Base-by-base conservation (phyloP, 2,113 vertebrate genomes). In the Phrynosoma blainvillii region DNA sequence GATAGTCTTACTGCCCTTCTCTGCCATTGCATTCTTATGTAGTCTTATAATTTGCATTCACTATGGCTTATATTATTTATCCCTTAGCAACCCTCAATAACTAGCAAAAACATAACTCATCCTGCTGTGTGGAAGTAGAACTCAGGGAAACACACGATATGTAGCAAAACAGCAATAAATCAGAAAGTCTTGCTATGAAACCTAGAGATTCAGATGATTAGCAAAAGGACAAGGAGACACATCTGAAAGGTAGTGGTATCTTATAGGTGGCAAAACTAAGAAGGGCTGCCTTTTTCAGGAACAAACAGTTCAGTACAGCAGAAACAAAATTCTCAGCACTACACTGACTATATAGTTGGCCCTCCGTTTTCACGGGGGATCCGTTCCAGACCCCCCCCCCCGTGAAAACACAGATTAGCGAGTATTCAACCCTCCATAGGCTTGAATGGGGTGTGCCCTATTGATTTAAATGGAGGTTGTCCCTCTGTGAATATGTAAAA, bases 21-120 rank as follows among this genome's bases (percentile, higher is more conserved):
- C 54, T 85, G 8, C 52, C 23, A 59, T 18, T 52, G 30, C n/a
- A 12, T 0, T 8, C 79, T 36, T 42, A 56, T 90, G 89, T 94
- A 47, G 80, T 85, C 30, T 42, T 87, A 71, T 84, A 78, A 80
- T 89, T 82, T 92, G 54, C 66, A 80, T 89, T 90, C 89, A 66
- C 77, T 74, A 16, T 91, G 84, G 30, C 71, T 86, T 87, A 90
- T 92, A 85, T 89, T 90, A 92, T 92, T 90, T 88, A 90, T 93
- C 76, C 84, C 85, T 82, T 88, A 25, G 30, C 65, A 21, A 89
- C 85, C 30, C 85, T 62, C 74, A 86, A 2, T 88, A 85, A 85
- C 89, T 89, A 91, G 78, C 87, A 89, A 87, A 87, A 68, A 92
- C 14, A 10, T 14, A 91, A 83, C 84, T 89, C 68, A 9, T 87